Evolutionary conservation across 2,113 vertebrate genomes (phyloP), one percentile per base, ranked within the genome.

Genomic region (Semnornis frantzii): DNA sequence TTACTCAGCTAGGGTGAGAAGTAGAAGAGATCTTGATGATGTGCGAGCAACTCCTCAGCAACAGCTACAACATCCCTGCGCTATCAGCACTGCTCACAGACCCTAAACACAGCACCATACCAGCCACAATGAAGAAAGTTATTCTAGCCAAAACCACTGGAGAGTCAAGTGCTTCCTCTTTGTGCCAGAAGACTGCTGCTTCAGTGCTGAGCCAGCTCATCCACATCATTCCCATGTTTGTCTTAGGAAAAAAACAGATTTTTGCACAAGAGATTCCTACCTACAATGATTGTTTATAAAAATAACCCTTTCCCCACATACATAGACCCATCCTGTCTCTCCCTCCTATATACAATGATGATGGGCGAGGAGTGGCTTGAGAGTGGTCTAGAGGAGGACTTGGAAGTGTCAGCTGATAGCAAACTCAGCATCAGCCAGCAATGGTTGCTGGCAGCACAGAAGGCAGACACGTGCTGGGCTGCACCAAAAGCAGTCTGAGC

Each of bases 261-360:
- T 88, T 73, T 50, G 46, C 39, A 55, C 10, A 70, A 50, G 46
- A 70, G 80, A 74, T 34, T n/a, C 15, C 69, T 42, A 65, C n/a
- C n/a, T 20, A 68, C 25, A 33, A 62, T 2, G 19, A 39, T 55
- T 81, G 16, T n/a, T 80, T 48, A 37, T 16, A 58, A 87, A 82
- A 65, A 65, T 5, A 37, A 6, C 15, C 6, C 3, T 5, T 25
- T 16, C 14, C 6, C 2, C 16, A 1, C 2, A 2, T 2, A 3
- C 3, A 16, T 0, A 7, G 6, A 57, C 9, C 15, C 20, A 21
- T 15, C 8, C 57, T 17, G 8, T 31, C 64, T 55, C 72, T 82
- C 46, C 15, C 39, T 71, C 48, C 52, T 44, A 12, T 5, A 33
- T 3, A 54, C 25, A 63, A 27, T 25, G 50, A 25, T 24, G 50